These are phyloP conservation scores for Herpetotheres cachinnans DNA, from an alignment of 2,113 vertebrate genomes.

Conservation along the genomic window DNA sequence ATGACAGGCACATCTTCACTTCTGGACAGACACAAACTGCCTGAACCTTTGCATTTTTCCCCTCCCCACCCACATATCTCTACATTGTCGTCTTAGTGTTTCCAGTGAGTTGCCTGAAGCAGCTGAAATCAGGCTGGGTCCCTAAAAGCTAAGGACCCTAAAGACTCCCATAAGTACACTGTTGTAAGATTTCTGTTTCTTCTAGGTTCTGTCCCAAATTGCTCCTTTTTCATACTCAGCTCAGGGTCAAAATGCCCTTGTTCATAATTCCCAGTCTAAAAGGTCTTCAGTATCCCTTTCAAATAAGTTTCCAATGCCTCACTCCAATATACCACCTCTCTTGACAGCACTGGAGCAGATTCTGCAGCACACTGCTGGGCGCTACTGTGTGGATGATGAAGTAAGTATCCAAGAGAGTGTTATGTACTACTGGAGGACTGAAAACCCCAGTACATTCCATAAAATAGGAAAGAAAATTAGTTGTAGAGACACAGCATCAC, in stretches of 20 bases:
- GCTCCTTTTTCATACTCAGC: background rate
- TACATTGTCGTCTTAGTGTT: background rate
- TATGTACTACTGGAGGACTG: background rate
- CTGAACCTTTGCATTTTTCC: background rate
- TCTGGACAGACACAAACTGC: background rate
- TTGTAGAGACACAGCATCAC: background rate
- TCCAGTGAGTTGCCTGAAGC: background rate
- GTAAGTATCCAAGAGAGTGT: conserved; percentile 67
- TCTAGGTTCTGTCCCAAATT: background rate
- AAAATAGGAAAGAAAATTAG: background rate
- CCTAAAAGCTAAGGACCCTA: background rate
- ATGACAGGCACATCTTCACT: background rate
- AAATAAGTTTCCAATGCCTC: background rate
- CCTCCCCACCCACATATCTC: background rate
- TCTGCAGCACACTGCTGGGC: conserved; percentile 84
- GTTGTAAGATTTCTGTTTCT: background rate
- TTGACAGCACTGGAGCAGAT: conserved; percentile 86
- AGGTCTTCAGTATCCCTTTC: background rate
- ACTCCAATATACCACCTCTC: background rate
- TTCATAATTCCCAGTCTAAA: background rate
- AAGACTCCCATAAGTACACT: background rate
- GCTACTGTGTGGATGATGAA: conserved; percentile 89
- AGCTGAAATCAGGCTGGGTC: background rate
- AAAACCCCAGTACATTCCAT: background rate
- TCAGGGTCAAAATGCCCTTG: background rate